Evolutionary conservation across 2,797 vertebrate genomes (phyloP).

Genomic region (Melanotaenia trifasciata): DNA sequence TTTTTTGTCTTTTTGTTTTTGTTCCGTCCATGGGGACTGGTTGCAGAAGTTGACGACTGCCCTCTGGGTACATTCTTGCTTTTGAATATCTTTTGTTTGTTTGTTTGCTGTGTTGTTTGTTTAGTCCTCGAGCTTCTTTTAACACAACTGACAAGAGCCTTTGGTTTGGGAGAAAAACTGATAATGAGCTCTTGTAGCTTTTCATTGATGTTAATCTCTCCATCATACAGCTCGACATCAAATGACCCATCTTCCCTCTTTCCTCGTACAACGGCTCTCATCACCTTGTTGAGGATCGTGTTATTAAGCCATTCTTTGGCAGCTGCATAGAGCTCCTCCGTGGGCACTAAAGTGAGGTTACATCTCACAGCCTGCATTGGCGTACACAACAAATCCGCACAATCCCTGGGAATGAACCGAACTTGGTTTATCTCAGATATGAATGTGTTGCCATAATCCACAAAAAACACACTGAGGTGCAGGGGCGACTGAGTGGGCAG

Average conservation of each 20-base stretch:
- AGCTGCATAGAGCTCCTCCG: constrained; percentile 72
- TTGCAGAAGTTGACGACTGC: not conserved
- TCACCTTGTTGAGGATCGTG: constrained; percentile 79
- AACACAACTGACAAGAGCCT: constrained; percentile 9
- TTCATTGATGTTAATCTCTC: constrained; percentile 84
- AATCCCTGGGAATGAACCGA: constrained; percentile 83
- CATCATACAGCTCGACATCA: constrained; percentile 88
- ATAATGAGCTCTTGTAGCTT: constrained; percentile 83
- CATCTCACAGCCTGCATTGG: constrained; percentile 93
- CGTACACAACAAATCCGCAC: constrained; percentile 83
- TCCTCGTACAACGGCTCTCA: constrained; percentile 83
- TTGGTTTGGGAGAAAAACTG: constrained; percentile 28
- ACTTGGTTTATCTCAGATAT: constrained; percentile 84
- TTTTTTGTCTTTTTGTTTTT: constrained; percentile 39
- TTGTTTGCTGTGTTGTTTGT: not conserved
- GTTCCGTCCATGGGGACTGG: not conserved
- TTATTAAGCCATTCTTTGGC: constrained; percentile 86
- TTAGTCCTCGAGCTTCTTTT: not conserved
- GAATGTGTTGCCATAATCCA: constrained; percentile 91
- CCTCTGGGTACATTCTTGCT: not conserved
- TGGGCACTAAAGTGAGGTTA: constrained; percentile 80
- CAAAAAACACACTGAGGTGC: constrained; percentile 86
- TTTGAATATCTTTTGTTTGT: not conserved
- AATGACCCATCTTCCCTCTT: constrained; percentile 85
- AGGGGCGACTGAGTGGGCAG: constrained; percentile 75